Conservation (phyloP, 2,888 invertebrate species). For the Uropetala carovei region DNA sequence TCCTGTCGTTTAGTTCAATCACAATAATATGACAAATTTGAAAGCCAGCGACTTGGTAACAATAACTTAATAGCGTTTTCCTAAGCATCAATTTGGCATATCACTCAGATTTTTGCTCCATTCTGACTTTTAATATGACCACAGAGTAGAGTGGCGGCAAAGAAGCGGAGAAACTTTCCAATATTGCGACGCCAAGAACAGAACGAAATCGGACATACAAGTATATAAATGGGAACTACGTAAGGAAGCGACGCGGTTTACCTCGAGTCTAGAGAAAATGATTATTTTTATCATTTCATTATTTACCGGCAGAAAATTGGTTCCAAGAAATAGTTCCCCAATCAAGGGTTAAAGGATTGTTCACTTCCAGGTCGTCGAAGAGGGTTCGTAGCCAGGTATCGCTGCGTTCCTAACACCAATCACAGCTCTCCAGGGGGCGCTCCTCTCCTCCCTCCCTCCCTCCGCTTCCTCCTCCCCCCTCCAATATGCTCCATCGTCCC, state of each 20-base stretch:
- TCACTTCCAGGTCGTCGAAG: neutral
- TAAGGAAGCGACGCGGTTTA: neutral
- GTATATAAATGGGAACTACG: neutral
- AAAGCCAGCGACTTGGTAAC: too few relatives aligned
- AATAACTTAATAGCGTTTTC: too few relatives aligned
- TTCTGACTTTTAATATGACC: too few relatives aligned
- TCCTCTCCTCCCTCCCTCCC: constrained; percentile 29
- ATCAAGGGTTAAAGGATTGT: neutral
- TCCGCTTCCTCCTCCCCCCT: constrained; percentile 49
- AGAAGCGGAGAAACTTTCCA: too few relatives aligned
- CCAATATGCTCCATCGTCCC: constrained; percentile 2
- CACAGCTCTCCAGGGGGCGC: neutral
- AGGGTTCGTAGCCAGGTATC: neutral
- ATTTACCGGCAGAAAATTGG: too few relatives aligned
- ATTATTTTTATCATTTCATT: too few relatives aligned
- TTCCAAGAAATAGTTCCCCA: too few relatives aligned
- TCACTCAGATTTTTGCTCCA: too few relatives aligned
- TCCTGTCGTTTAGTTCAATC: too few relatives aligned
- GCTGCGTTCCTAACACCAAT: neutral
- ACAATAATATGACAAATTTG: too few relatives aligned
- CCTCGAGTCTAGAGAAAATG: neutral
- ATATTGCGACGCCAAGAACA: neutral
- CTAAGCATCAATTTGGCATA: too few relatives aligned
- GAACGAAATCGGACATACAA: neutral
- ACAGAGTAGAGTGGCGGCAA: too few relatives aligned